Percentiles rank a stretch among this genome's conserved stretches.
phyloP scores from a whole-genome alignment of 1,140 invertebrate species.

The Prorops nasuta region DNA sequence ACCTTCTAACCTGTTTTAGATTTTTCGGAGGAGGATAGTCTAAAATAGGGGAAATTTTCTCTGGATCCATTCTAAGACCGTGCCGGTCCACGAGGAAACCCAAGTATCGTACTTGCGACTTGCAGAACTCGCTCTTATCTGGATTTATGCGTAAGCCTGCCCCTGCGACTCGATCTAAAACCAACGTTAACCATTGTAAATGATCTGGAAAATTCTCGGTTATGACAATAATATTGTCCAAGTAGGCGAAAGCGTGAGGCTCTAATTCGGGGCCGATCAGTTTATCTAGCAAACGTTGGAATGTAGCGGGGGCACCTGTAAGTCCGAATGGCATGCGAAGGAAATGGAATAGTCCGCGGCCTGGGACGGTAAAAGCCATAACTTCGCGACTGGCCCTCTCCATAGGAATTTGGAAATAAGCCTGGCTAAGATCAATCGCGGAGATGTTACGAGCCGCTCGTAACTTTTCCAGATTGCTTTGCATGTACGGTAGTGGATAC shows the following conservation, averaged over 20 bases:
- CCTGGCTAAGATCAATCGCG: conserved; percentile 3
- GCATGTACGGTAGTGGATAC: background rate
- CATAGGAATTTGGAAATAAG: conserved; percentile 5
- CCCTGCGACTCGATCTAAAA: background rate
- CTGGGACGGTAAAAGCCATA: conserved; percentile 2
- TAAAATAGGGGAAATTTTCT: conserved; percentile 1
- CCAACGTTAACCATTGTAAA: conserved; percentile 1
- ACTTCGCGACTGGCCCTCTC: background rate
- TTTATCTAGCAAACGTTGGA: background rate
- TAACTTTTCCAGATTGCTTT: background rate
- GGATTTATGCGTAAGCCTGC: conserved; percentile 4
- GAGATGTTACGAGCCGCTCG: conserved; percentile 8
- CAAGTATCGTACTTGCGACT: background rate
- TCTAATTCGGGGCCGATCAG: conserved; percentile 31
- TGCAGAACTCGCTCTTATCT: conserved; percentile 9
- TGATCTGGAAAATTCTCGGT: conserved; percentile 26
- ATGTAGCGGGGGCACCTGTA: background rate
- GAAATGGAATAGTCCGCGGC: background rate
- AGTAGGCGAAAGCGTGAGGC: conserved; percentile 26
- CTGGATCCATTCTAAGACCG: conserved; percentile 5
- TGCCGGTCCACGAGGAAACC: conserved; percentile 5
- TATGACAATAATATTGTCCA: conserved; percentile 34
- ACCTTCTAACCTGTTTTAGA: conserved; percentile 14
- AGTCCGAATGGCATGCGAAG: background rate
- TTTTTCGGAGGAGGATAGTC: conserved; percentile 22